These are phyloP conservation scores for Pangasius macronema DNA, from an alignment of 2,797 vertebrate genomes.

Conservation along the genomic window DNA sequence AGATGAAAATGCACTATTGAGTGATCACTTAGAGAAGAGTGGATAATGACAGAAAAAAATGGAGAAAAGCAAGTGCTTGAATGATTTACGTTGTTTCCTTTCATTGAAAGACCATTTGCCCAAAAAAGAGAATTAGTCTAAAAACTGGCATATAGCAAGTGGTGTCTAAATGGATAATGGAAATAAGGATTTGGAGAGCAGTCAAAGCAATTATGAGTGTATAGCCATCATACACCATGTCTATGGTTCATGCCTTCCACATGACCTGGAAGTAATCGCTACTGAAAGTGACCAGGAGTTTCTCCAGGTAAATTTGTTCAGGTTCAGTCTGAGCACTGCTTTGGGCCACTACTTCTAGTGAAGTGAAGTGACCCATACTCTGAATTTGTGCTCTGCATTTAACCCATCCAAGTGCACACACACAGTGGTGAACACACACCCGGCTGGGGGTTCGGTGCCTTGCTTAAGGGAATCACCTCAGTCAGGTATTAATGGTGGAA, in stretches of 20 bases:
- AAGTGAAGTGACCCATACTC: too few species aligned
- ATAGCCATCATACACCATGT: background rate
- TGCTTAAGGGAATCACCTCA: too few species aligned
- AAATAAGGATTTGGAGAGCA: background rate
- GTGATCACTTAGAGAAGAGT: background rate
- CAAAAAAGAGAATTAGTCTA: background rate
- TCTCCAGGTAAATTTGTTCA: background rate
- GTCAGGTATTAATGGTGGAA: too few species aligned
- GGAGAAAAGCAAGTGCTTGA: background rate
- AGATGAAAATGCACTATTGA: background rate
- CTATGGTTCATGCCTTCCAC: background rate
- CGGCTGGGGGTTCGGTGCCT: too few species aligned
- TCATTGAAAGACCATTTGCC: constrained; percentile 1
- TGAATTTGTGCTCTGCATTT: too few species aligned
- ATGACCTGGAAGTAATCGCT: background rate
- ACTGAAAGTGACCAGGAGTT: background rate
- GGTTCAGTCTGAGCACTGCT: background rate
- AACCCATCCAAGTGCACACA: too few species aligned
- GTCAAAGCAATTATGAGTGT: background rate
- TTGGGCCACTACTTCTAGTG: background rate
- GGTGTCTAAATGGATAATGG: background rate
- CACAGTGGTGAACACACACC: too few species aligned
- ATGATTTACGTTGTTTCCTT: background rate
- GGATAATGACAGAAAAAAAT: background rate
- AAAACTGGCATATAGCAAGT: background rate